These are phyloP conservation scores for Xiphophorus couchianus DNA, from an alignment of 2,113 vertebrate genomes.

Conservation along the genomic window DNA sequence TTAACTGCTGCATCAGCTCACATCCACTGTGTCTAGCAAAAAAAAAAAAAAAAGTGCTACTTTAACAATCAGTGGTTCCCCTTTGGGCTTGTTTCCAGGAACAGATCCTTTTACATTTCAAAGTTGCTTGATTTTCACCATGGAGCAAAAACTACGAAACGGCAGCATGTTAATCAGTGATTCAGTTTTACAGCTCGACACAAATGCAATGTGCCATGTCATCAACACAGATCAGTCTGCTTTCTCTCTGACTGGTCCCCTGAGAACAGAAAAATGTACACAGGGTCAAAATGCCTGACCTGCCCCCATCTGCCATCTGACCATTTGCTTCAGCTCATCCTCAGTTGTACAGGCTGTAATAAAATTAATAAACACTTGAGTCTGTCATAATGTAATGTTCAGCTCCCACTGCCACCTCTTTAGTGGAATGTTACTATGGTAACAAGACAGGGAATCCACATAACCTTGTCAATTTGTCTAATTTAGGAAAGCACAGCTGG, in stretches of 20 bases:
- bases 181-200: neutral
- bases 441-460: slow-evolving; percentile 53
- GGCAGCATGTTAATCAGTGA: neutral
- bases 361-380: slow-evolving; percentile 48
- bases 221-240: neutral
- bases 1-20: slow-evolving; percentile 38
- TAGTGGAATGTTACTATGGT: slow-evolving; percentile 57
- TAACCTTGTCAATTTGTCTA: slow-evolving; percentile 47
- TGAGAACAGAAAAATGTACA: slow-evolving; percentile 3
- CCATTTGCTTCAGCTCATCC: slow-evolving; percentile 7
- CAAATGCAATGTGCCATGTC: neutral
- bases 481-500: slow-evolving; percentile 37
- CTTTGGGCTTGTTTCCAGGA: slow-evolving; percentile 15
- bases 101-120: slow-evolving; percentile 1
- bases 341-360: slow-evolving; percentile 40
- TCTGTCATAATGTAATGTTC: slow-evolving; percentile 53
- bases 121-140: slow-evolving; percentile 8
- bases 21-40: neutral
- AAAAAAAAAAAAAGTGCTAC: slow-evolving; percentile 12
- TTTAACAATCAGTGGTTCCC: slow-evolving; percentile 43
- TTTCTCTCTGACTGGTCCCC: neutral
- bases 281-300: slow-evolving; percentile 22
- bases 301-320: slow-evolving; percentile 32
- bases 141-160: slow-evolving; percentile 2
- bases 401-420: slow-evolving; percentile 40